Evolutionary conservation across 1,140 invertebrate species (phyloP), one percentile per base, ranked within the genome.

Genomic region (Pristionchus pacificus): DNA sequence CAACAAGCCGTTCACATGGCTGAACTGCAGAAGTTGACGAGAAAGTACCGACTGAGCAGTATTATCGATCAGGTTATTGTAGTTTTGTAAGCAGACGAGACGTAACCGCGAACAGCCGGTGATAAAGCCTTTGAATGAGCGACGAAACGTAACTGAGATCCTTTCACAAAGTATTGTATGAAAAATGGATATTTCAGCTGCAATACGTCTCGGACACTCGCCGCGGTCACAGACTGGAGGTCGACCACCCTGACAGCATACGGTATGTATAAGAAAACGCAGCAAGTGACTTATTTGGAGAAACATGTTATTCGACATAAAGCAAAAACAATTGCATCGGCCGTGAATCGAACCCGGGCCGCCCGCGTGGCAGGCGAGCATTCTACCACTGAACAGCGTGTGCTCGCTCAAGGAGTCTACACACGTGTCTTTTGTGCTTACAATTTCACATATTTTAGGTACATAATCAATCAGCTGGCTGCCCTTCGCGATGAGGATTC

Each of bases 361-460:
- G 89, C 90, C 89, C 90, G 90, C 90, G 89, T 91, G 90, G 90
- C 90, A 91, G 90, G 90, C 90, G 90, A 91, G 90, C 89, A 91
- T 91, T 91, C 90, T 91, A 91, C 90, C 91, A 91, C 90, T 91
- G 90, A 91, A 91, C 90, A n/a, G n/a, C n/a, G n/a, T n/a, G n/a
- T n/a, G n/a, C n/a, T n/a, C n/a, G n/a, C n/a, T n/a, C n/a, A n/a
- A n/a, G n/a, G n/a, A n/a, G n/a, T n/a, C n/a, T n/a, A n/a, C n/a
- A n/a, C n/a, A n/a, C n/a, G n/a, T n/a, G n/a, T n/a, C n/a, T n/a
- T n/a, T n/a, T n/a, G n/a, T n/a, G n/a, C n/a, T n/a, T n/a, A n/a
- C n/a, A 29, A n/a, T n/a, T n/a, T n/a, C n/a, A n/a, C n/a, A n/a
- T n/a, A n/a, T n/a, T n/a, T n/a, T n/a, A n/a, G n/a, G n/a, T n/a